These are phyloP conservation scores for Halotydeus destructor DNA, from an alignment of 1,140 invertebrate genomes.

Conservation along the genomic window DNA sequence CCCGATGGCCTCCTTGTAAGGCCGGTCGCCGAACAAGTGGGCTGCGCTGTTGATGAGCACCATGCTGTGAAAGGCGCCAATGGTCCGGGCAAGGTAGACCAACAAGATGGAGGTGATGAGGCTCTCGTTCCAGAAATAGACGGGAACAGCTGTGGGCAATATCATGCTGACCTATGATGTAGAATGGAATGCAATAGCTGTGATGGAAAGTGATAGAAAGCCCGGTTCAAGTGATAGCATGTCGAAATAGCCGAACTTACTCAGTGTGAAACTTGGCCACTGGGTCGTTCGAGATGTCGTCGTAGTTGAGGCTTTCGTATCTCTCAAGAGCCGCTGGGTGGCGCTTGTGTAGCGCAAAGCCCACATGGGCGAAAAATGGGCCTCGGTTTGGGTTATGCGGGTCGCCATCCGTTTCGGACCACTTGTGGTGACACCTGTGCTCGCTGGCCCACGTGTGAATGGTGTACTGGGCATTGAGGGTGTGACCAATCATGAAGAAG, in stretches of 20 bases:
- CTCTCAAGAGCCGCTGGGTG: constrained; percentile 71
- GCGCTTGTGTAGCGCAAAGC: constrained; percentile 54
- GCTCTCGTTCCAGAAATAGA: constrained; percentile 59
- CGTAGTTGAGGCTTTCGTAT: constrained; percentile 63
- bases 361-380: constrained; percentile 88
- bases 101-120: constrained; percentile 56
- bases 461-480: constrained; percentile 73
- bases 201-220: too few relatives aligned
- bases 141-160: constrained; percentile 57
- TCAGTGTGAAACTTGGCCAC: constrained; percentile 67
- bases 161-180: constrained; percentile 61
- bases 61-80: too few relatives aligned
- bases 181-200: constrained; percentile 49
- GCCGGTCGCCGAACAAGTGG: constrained; percentile 68
- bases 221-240: too few relatives aligned
- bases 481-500: constrained; percentile 36
- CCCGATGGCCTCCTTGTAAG: constrained; percentile 49
- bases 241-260: too few relatives aligned
- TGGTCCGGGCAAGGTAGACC: constrained; percentile 44
- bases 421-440: constrained; percentile 90
- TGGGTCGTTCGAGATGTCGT: constrained; percentile 62
- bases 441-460: constrained; percentile 83
- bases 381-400: constrained; percentile 82
- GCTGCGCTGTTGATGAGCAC: constrained; percentile 89
- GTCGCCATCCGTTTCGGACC: constrained; percentile 82